A percentile compares a stretch with the other conserved stretches of the same genome.
These are phyloP conservation scores for Corbicula japonica DNA, from an alignment of 2,888 invertebrate species.

Conservation along the genomic window DNA sequence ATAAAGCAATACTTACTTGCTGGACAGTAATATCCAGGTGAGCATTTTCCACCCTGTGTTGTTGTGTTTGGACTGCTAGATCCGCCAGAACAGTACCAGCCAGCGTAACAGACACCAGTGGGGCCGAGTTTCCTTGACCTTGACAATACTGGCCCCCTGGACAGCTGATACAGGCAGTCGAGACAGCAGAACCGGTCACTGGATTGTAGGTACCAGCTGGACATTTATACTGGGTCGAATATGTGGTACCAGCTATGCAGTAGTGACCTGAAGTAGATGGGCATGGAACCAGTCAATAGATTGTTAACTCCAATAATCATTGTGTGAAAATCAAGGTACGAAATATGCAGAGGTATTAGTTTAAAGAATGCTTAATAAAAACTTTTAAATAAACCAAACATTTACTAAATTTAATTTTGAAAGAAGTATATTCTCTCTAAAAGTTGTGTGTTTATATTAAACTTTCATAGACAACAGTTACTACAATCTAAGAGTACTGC, in stretches of 20 bases:
- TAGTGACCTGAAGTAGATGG: slow-evolving; percentile 77
- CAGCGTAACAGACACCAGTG: slow-evolving; percentile 80
- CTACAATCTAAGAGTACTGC: too few relatives aligned
- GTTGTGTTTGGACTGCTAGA: slow-evolving; percentile 78
- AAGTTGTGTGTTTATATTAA: too few relatives aligned
- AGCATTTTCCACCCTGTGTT: slow-evolving; percentile 80
- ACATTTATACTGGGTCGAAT: slow-evolving; percentile 79
- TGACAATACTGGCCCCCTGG: slow-evolving; percentile 83
- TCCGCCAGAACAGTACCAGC: slow-evolving; percentile 82
- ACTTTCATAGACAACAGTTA: too few relatives aligned
- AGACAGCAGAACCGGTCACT: slow-evolving; percentile 61
- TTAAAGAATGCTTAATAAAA: too few relatives aligned
- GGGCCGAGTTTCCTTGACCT: slow-evolving; percentile 80
- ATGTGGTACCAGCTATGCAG: slow-evolving; percentile 82
- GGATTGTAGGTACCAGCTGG: slow-evolving; percentile 83
- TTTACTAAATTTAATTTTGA: too few relatives aligned
- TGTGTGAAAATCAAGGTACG: too few relatives aligned
- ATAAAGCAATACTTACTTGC: slow-evolving; percentile 69
- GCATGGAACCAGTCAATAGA: too few relatives aligned
- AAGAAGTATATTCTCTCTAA: too few relatives aligned
- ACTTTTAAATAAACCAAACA: too few relatives aligned
- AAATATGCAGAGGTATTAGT: too few relatives aligned
- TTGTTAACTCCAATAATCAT: too few relatives aligned
- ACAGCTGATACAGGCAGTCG: slow-evolving; percentile 78
- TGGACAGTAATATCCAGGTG: slow-evolving; percentile 82